phyloP scores from a whole-genome alignment of 2,113 vertebrate species.

The Merops nubicus region DNA sequence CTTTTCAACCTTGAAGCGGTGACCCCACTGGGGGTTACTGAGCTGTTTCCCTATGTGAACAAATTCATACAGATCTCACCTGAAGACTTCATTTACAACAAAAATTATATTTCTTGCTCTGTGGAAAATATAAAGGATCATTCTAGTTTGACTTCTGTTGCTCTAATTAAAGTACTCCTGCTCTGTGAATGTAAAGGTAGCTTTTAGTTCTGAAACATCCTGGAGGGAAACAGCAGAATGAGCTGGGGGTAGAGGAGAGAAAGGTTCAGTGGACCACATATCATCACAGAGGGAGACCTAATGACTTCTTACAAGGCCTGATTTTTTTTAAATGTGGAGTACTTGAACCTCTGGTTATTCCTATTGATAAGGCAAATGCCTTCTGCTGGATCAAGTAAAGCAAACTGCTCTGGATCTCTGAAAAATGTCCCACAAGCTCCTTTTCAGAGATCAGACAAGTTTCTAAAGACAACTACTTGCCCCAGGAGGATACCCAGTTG shows the following conservation, averaged over 20 bases:
- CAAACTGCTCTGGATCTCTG: background rate
- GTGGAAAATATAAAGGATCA: slow-evolving; percentile 3
- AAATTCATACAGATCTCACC: background rate
- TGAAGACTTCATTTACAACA: slow-evolving; percentile 22
- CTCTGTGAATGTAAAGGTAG: background rate
- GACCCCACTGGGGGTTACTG: background rate
- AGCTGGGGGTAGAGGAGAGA: background rate
- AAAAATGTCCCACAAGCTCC: background rate
- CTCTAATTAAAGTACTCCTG: slow-evolving; percentile 18
- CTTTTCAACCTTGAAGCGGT: slow-evolving; percentile 30
- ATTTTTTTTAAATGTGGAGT: background rate
- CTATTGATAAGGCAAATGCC: background rate
- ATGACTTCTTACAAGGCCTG: accelerated
- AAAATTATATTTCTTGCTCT: background rate
- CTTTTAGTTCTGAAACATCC: background rate
- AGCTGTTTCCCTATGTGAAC: background rate
- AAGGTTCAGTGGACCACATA: background rate
- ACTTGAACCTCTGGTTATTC: background rate
- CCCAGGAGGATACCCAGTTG: no score
- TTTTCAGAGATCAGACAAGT: background rate
- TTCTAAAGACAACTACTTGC: background rate
- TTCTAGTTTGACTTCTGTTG: background rate
- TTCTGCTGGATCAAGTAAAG: background rate
- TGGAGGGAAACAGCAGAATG: background rate
- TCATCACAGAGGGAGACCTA: background rate